phyloP scores from a whole-genome alignment of 2,113 vertebrate genomes.

The Otus sunia region DNA sequence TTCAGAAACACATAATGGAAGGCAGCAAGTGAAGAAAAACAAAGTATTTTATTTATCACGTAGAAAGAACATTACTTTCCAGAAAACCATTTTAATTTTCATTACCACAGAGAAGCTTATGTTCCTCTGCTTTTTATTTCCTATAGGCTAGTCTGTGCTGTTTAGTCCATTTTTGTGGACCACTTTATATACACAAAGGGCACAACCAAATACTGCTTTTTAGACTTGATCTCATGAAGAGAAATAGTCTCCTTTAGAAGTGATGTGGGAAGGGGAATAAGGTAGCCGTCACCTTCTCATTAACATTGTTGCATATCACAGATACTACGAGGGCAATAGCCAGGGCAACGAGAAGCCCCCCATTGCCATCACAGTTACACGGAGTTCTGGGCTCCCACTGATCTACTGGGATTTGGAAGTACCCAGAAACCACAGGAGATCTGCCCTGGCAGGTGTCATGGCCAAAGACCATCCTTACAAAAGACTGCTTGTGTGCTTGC shows the following conservation, averaged over 20 bases:
- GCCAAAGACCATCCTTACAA: not conserved
- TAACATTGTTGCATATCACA: not conserved
- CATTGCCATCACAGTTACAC: not conserved
- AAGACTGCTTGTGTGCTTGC: not conserved
- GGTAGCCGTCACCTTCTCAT: not conserved
- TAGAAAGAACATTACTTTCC: not conserved
- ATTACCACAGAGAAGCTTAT: not conserved
- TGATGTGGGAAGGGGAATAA: not conserved
- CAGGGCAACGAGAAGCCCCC: not conserved
- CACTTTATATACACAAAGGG: not conserved
- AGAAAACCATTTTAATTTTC: not conserved
- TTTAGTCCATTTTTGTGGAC: not conserved
- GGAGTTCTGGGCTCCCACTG: not conserved
- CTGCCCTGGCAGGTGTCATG: rapidly evolving
- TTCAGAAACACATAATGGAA: not conserved
- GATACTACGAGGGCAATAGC: not conserved
- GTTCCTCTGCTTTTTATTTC: not conserved
- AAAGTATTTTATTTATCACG: not conserved
- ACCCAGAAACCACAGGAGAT: not conserved
- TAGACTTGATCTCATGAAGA: not conserved
- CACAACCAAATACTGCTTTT: not conserved
- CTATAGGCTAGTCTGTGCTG: not conserved
- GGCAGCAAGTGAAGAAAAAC: not conserved
- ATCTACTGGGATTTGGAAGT: not conserved
- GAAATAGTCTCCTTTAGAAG: not conserved